phyloP scores from a whole-genome alignment of 2,888 invertebrate genomes.

The Chrysotoxum bicinctum region DNA sequence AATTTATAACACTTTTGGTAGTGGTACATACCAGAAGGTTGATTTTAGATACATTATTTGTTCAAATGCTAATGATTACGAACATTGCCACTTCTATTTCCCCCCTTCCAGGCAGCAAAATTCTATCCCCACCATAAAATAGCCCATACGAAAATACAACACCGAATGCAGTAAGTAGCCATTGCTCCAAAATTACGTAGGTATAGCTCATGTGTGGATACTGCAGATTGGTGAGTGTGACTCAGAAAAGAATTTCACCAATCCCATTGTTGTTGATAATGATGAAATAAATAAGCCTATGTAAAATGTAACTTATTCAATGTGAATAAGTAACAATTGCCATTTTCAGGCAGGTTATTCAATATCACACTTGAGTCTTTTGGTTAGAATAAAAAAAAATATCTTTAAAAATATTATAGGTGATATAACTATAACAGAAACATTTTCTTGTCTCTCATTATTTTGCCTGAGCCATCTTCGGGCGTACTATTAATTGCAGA shows the following conservation, averaged over 20 bases:
- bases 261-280: background rate
- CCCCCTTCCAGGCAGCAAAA: background rate
- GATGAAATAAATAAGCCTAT: too few species aligned
- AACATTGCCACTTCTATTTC: conserved; percentile 11
- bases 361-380: too few species aligned
- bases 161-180: conserved; percentile 22
- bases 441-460: too few species aligned
- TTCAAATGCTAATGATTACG: conserved; percentile 52
- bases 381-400: too few species aligned
- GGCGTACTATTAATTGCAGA: too few species aligned
- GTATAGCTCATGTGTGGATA: background rate
- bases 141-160: background rate
- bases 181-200: conserved; percentile 22
- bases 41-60: conserved; percentile 18
- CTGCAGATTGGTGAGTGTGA: background rate
- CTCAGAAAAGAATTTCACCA: background rate
- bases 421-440: too few species aligned
- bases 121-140: background rate
- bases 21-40: conserved; percentile 29
- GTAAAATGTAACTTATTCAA: too few species aligned
- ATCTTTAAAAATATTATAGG: too few species aligned
- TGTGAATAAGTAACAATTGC: too few species aligned
- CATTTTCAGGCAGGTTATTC: too few species aligned
- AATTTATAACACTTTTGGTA: conserved; percentile 39
- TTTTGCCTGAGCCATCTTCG: too few species aligned